These are phyloP conservation scores for Dascyllus trimaculatus DNA, from an alignment of 2,113 vertebrate species.

Conservation along the genomic window DNA sequence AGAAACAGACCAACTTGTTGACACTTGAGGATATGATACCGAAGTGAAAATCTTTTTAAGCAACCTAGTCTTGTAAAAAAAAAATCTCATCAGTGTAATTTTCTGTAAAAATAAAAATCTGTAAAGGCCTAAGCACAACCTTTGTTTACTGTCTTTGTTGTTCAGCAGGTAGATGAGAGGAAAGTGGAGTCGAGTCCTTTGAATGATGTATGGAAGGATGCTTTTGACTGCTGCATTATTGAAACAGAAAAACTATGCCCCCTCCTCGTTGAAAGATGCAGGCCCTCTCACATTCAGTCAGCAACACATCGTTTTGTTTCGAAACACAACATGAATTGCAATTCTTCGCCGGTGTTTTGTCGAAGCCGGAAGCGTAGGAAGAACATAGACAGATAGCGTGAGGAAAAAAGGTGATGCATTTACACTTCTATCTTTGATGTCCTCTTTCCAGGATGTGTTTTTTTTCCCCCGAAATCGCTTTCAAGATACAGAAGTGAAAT, in stretches of 20 bases:
- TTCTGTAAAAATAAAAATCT: not conserved
- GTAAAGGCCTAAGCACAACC: not conserved
- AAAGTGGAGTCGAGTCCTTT: conserved; percentile 13
- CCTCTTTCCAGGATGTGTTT: conserved; percentile 2
- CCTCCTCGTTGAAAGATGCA: not conserved
- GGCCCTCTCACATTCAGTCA: not conserved
- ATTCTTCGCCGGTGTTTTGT: not conserved
- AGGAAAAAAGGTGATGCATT: conserved; percentile 1
- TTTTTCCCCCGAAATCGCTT: not conserved
- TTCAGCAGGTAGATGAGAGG: not conserved
- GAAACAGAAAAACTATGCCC: conserved; percentile 24
- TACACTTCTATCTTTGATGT: not conserved
- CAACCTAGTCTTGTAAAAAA: too few relatives aligned
- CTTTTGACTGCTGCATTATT: conserved; percentile 55
- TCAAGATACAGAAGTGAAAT: not conserved
- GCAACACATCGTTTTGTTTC: not conserved
- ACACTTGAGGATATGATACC: too few relatives aligned
- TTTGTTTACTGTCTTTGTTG: not conserved
- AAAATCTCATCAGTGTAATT: too few relatives aligned
- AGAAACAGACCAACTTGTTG: too few relatives aligned
- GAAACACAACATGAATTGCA: conserved; percentile 15
- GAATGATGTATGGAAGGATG: conserved; percentile 55
- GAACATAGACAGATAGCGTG: not conserved
- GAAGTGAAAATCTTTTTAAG: too few relatives aligned
- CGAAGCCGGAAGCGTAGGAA: not conserved